Evolutionary conservation across 1,140 invertebrate species (phyloP).

Genomic region (Psix sp.): DNA sequence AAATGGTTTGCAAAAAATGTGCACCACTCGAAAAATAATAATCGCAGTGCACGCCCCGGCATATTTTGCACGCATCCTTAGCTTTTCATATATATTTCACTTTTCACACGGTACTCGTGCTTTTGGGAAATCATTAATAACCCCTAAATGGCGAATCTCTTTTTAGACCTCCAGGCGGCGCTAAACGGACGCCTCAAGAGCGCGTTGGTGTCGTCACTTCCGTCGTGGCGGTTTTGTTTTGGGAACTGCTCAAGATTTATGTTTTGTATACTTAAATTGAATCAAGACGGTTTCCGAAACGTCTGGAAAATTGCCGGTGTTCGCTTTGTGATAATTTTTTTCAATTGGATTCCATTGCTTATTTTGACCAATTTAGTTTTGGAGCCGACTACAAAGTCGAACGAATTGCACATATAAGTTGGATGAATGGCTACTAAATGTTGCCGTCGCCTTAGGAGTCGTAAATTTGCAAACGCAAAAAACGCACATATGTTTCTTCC

Average conservation of each 20-base stretch:
- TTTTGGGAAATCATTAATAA: conserved; percentile 73
- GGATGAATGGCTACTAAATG: conserved; percentile 11
- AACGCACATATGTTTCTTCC: neutral
- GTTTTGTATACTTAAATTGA: conserved; percentile 54
- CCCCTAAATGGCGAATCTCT: conserved; percentile 54
- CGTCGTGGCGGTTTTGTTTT: conserved; percentile 54
- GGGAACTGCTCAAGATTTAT: conserved; percentile 50
- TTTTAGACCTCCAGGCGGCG: conserved; percentile 59
- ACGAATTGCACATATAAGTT: neutral
- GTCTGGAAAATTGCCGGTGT: neutral
- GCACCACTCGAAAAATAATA: conserved; percentile 29
- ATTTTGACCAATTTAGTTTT: neutral
- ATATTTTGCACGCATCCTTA: conserved; percentile 49
- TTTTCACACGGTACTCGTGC: conserved; percentile 66
- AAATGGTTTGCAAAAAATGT: conserved; percentile 7
- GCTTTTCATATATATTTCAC: conserved; percentile 49
- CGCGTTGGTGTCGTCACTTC: conserved; percentile 58
- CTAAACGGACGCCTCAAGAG: conserved; percentile 49
- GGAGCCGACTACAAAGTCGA: conserved; percentile 2
- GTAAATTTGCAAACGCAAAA: conserved; percentile 35
- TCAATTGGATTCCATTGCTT: neutral
- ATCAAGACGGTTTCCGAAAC: conserved; percentile 16
- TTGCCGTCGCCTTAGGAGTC: conserved; percentile 18
- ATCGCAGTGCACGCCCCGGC: conserved; percentile 26
- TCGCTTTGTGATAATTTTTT: conserved; percentile 2